Conservation (phyloP, 2,888 invertebrate species). For the Neoaliturus tenellus region DNA sequence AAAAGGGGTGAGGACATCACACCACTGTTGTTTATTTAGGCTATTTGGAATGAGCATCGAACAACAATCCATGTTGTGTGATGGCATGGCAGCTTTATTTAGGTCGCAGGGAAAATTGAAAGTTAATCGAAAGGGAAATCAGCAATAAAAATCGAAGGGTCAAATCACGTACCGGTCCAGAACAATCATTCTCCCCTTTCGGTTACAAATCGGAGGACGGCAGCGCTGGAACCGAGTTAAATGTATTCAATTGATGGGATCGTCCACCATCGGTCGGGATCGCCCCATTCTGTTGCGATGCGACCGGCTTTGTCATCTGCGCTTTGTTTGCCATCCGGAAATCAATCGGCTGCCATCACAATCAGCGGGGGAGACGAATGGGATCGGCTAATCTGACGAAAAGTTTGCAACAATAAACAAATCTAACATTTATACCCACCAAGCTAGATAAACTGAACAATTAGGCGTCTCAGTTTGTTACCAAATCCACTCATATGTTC, state of each 20-base stretch:
- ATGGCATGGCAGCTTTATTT: too few relatives aligned
- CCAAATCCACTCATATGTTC: too few relatives aligned
- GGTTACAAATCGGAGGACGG: neutral
- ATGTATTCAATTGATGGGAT: constrained; percentile 23
- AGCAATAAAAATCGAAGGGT: neutral
- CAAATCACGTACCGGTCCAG: too few relatives aligned
- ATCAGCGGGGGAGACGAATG: neutral
- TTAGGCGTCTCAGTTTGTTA: too few relatives aligned
- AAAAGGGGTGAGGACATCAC: too few relatives aligned
- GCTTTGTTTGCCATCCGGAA: neutral
- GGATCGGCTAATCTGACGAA: too few relatives aligned
- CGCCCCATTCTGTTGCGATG: neutral
- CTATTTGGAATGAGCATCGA: too few relatives aligned
- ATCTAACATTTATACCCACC: too few relatives aligned
- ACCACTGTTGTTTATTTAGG: too few relatives aligned
- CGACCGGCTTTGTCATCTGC: neutral
- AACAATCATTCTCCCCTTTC: neutral
- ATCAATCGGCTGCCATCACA: neutral
- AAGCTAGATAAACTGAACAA: too few relatives aligned
- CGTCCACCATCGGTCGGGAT: neutral
- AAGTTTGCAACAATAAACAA: too few relatives aligned
- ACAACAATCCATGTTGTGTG: too few relatives aligned
- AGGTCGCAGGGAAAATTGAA: neutral
- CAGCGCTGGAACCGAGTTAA: neutral
- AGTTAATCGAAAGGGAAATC: neutral